These are phyloP conservation scores for Lepus timidus DNA, from an alignment of 2,113 vertebrate species.

Conservation along the genomic window DNA sequence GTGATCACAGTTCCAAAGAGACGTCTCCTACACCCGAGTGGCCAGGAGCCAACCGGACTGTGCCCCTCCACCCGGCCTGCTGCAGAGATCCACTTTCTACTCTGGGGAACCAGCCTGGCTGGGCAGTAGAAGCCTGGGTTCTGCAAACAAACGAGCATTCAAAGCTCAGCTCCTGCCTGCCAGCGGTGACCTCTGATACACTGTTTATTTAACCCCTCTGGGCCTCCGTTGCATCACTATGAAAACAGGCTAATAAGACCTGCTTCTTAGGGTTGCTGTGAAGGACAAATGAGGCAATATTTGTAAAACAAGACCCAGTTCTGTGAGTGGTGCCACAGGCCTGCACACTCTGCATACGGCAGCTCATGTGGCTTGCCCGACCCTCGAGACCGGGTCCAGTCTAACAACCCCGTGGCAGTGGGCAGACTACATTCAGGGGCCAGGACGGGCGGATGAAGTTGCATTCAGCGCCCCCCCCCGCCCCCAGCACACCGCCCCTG, in stretches of 20 bases:
- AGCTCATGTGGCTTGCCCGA: not conserved
- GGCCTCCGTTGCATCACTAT: slow-evolving; percentile 9
- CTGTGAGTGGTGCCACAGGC: not conserved
- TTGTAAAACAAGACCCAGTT: not conserved
- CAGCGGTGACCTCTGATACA: not conserved
- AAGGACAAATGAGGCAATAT: not conserved
- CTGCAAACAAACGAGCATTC: not conserved
- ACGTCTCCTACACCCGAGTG: not conserved
- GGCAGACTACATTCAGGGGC: not conserved
- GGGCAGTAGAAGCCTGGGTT: not conserved
- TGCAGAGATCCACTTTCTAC: not conserved
- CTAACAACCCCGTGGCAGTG: not conserved
- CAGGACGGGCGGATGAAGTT: not conserved
- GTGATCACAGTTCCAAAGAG: not conserved
- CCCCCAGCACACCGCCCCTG: too few species aligned
- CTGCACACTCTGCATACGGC: not conserved
- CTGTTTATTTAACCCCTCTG: not conserved
- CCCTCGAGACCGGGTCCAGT: not conserved
- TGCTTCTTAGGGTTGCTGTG: not conserved
- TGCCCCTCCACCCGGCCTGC: slow-evolving; percentile 3
- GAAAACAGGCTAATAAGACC: slow-evolving; percentile 1
- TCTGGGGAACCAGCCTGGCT: not conserved
- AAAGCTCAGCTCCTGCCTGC: not conserved
- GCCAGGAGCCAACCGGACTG: not conserved
- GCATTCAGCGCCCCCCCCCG: not conserved